Evolutionary conservation across 1,140 invertebrate species (phyloP).

Genomic region (Tetragonula clypearis): DNA sequence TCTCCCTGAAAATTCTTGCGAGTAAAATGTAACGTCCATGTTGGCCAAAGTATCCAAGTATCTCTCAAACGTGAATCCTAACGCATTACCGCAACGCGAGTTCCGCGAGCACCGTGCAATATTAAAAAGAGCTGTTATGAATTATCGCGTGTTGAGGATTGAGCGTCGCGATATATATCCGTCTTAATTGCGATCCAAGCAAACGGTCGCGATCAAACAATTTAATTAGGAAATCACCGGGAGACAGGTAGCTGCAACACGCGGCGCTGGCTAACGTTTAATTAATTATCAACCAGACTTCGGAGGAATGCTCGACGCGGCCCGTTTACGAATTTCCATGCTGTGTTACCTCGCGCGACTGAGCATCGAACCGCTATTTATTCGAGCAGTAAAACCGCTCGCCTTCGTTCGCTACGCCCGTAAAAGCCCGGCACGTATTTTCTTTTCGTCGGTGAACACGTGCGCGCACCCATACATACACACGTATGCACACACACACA

Average conservation of each 20-base stretch:
- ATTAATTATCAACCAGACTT: slow-evolving; percentile 38
- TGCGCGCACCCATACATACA: slow-evolving; percentile 26
- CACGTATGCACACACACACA: no score
- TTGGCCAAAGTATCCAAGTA: no score
- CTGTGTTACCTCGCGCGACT: slow-evolving; percentile 8
- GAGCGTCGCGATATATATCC: neutral
- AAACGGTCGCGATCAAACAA: slow-evolving; percentile 3
- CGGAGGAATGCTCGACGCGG: neutral
- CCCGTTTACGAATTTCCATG: slow-evolving; percentile 24
- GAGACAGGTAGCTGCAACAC: neutral
- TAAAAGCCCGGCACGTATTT: slow-evolving; percentile 55
- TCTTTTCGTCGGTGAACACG: slow-evolving; percentile 55
- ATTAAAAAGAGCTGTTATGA: slow-evolving; percentile 20
- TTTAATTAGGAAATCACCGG: slow-evolving; percentile 38
- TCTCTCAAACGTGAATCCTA: neutral
- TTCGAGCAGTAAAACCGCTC: slow-evolving; percentile 59
- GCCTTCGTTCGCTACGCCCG: slow-evolving; percentile 47
- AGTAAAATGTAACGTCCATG: no score
- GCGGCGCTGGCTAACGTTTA: slow-evolving; percentile 28
- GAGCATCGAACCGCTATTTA: slow-evolving; percentile 49
- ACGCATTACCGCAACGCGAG: neutral
- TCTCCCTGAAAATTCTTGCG: neutral
- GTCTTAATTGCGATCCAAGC: slow-evolving; percentile 16
- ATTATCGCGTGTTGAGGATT: slow-evolving; percentile 27
- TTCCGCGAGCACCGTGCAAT: neutral